Base-by-base conservation (phyloP, 2,888 invertebrate species). In the Tenthredo livida region DNA sequence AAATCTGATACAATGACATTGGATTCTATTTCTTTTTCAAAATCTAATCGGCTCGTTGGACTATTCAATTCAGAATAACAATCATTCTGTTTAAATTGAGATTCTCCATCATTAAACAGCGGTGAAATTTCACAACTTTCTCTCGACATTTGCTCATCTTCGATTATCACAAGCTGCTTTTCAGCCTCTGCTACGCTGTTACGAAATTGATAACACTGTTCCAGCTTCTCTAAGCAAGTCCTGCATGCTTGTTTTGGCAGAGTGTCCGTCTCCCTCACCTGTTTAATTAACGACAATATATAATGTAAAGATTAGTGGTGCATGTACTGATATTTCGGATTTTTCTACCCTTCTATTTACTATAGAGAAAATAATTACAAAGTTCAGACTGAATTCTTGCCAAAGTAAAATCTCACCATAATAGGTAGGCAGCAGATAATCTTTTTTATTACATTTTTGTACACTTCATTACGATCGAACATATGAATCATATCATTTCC, bases 201-300 rank as follows among this genome's bases (percentile, higher is more conserved):
- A 29, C 21, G 40, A 12, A 73, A 73, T n/a, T 40, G 9, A 43
- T 73, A 43, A 12, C 72, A 73, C 21, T n/a, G 12, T 25, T 73
- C 72, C 37, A 73, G n/a, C 12, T 73, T 73, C n/a, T 40, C 72
- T 5, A 73, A 21, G 15, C 72, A 73, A 0, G 4, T 21, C 17
- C n/a, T 2, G 72, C 72, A 73, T n/a, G 29, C 72, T 21, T 43
- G n/a, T 73, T 73, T n/a, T 12, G 72, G 43, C 72, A 73, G 43
- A 25, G 17, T 43, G 21, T 73, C 72, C 0, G 9, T 43, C 43
- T 40, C 21, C 15, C 40, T 73, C 21, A 73, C 72, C 72, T 73
- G n/a, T n/a, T 61, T 12, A 12, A 25, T 4, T 9, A 25, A 61
- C 0, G 25, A 25, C 2, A 25, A 61, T 3, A 25, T 61, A 61